Percentiles rank a stretch among this genome's conserved stretches.
These are phyloP conservation scores for Ridgeia piscesae DNA, from an alignment of 1,140 invertebrate genomes.

Conservation along the genomic window DNA sequence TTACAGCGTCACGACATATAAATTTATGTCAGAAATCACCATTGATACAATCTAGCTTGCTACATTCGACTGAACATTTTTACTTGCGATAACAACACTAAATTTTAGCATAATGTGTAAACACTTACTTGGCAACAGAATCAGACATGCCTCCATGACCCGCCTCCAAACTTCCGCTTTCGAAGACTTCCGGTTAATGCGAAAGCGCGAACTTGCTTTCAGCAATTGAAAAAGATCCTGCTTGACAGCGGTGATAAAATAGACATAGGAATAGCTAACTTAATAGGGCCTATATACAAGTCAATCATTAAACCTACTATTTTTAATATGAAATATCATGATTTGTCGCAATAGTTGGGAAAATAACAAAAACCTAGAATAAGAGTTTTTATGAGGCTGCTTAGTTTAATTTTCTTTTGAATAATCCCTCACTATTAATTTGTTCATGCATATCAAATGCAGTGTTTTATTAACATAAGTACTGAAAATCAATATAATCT, in stretches of 20 bases:
- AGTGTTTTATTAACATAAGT: too few relatives aligned
- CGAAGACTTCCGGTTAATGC: neutral
- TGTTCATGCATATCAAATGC: too few relatives aligned
- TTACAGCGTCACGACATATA: neutral
- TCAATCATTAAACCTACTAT: too few relatives aligned
- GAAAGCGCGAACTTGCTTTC: neutral
- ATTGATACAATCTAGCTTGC: neutral
- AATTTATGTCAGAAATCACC: neutral
- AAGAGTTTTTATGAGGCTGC: too few relatives aligned
- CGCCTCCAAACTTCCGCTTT: neutral
- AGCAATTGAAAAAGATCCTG: neutral
- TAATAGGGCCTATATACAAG: too few relatives aligned
- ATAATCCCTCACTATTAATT: too few relatives aligned
- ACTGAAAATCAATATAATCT: too few relatives aligned
- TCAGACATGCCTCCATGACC: slow-evolving; percentile 3
- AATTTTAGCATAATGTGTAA: neutral
- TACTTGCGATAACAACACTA: neutral
- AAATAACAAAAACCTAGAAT: too few relatives aligned
- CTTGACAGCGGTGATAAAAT: neutral
- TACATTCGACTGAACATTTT: neutral
- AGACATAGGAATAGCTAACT: too few relatives aligned
- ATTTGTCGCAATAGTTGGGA: too few relatives aligned
- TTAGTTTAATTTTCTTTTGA: too few relatives aligned
- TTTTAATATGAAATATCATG: too few relatives aligned
- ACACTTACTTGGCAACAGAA: neutral